phyloP scores from a whole-genome alignment of 2,113 vertebrate species.

The Nestor notabilis region DNA sequence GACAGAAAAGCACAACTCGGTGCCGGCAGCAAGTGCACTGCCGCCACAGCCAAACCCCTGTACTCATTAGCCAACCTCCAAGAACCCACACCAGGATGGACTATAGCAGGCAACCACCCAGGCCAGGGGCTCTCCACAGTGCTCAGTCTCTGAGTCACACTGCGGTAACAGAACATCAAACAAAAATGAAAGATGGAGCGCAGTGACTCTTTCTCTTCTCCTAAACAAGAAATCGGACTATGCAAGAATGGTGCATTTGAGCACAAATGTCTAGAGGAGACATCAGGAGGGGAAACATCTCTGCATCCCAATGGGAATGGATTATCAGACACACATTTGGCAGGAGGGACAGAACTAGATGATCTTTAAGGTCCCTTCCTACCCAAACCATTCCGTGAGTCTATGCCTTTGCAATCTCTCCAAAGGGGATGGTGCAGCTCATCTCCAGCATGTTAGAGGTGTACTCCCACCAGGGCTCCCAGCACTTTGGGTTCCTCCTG shows the following conservation, averaged over 20 bases:
- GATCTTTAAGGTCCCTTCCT: not conserved
- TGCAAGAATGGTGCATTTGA: not conserved
- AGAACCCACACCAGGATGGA: too few relatives aligned
- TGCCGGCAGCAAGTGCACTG: fast-evolving
- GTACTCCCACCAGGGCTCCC: too few relatives aligned
- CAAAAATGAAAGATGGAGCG: not conserved
- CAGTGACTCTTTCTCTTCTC: too few relatives aligned
- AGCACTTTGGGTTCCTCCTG: not conserved
- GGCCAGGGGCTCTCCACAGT: fast-evolving
- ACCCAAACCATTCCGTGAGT: not conserved
- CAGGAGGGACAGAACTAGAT: not conserved
- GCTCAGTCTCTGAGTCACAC: not conserved
- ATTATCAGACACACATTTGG: not conserved
- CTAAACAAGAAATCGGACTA: not conserved
- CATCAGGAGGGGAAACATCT: not conserved
- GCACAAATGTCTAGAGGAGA: not conserved
- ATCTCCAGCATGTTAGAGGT: fast-evolving
- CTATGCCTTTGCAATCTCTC: not conserved
- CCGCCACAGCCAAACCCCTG: not conserved
- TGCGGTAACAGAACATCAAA: not conserved
- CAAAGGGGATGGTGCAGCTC: too few relatives aligned
- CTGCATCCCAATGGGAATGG: not conserved
- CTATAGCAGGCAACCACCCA: too few relatives aligned
- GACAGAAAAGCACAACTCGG: not conserved
- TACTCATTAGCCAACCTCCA: fast-evolving